Evolutionary conservation across 2,113 vertebrate species (phyloP).

Genomic region (Rhinolophus ferrumequinum): DNA sequence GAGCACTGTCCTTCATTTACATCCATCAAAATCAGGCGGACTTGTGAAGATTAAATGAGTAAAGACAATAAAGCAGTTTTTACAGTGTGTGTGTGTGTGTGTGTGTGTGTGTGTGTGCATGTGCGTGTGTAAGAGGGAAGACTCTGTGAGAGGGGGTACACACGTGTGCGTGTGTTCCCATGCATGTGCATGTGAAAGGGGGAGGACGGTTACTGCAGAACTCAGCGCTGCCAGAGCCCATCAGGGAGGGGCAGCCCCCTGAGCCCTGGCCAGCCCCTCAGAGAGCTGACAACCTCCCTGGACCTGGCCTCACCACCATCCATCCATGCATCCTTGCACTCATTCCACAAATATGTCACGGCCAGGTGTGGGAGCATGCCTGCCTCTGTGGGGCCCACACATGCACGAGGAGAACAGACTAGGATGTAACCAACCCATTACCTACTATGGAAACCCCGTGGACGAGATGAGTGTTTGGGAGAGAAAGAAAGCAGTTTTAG

Average conservation of each 20-base stretch:
- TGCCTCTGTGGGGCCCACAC: background rate
- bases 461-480: background rate
- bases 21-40: background rate
- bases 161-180: rapidly evolving
- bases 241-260: background rate
- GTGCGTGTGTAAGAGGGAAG: background rate
- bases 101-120: background rate
- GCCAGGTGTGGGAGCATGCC: background rate
- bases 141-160: background rate
- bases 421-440: rapidly evolving
- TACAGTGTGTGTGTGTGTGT: background rate
- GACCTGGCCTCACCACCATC: background rate
- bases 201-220: background rate
- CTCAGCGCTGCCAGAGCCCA: background rate
- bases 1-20: background rate
- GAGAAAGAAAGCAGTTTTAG: background rate
- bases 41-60: background rate
- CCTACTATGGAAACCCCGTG: background rate
- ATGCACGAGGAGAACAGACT: background rate
- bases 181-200: rapidly evolving
- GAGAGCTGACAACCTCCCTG: background rate
- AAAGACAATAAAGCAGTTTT: background rate
- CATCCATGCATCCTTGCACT: background rate
- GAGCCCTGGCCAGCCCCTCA: background rate
- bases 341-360: background rate